Evolutionary conservation across 2,888 invertebrate species (phyloP).

Genomic region (Cryptocephalus primarius): DNA sequence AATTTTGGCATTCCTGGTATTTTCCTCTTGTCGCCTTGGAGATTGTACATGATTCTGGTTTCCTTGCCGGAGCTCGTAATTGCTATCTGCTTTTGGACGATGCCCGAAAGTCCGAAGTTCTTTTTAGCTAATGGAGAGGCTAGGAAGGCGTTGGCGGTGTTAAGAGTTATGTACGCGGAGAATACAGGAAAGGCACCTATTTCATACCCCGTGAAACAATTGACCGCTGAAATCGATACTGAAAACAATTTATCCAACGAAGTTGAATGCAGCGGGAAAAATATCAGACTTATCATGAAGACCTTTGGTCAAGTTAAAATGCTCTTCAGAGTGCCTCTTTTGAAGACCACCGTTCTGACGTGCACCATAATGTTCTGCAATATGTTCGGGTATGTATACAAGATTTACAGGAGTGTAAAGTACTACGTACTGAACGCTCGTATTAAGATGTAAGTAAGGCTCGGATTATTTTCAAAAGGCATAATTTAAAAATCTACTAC

Average conservation of each 20-base stretch:
- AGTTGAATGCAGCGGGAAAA: constrained; percentile 4
- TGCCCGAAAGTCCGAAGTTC: constrained; percentile 76
- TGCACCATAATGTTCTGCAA: constrained; percentile 55
- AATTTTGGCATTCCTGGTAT: constrained; percentile 19
- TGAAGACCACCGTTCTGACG: constrained; percentile 44
- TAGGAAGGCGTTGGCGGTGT: constrained; percentile 47
- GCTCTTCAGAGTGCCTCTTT: constrained; percentile 44
- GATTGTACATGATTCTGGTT: constrained; percentile 56
- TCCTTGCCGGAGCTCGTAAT: constrained; percentile 53
- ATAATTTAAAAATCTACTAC: no score
- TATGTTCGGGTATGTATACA: constrained; percentile 51
- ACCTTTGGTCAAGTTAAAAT: constrained; percentile 40
- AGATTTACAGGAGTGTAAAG: no score
- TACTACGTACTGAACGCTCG: no score
- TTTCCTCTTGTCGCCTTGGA: constrained; percentile 59
- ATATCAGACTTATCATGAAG: constrained; percentile 4
- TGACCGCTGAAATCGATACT: constrained; percentile 9
- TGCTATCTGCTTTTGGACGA: constrained; percentile 41
- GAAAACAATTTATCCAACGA: background rate
- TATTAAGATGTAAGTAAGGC: no score
- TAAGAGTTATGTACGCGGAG: constrained; percentile 48
- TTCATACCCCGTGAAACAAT: constrained; percentile 39
- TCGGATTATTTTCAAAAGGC: no score
- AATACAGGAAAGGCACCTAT: constrained; percentile 40
- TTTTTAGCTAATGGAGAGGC: constrained; percentile 49